These are phyloP conservation scores for Eristalinus sepulchralis DNA, from an alignment of 2,888 invertebrate genomes.

Conservation along the genomic window DNA sequence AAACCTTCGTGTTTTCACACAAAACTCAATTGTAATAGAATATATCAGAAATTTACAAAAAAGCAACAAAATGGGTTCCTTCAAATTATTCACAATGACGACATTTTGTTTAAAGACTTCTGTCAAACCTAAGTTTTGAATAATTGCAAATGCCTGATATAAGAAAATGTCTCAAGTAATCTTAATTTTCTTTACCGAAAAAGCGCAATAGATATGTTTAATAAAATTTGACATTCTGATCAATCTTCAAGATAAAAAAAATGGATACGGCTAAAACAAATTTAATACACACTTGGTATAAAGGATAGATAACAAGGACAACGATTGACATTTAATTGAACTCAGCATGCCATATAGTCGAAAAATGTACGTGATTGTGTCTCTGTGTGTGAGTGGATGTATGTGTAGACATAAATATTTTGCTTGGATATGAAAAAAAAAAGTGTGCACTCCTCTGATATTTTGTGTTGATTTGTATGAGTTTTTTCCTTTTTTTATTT, in stretches of 20 bases:
- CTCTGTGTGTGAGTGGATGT: not conserved
- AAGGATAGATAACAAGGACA: conserved; percentile 27
- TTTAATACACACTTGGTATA: not conserved
- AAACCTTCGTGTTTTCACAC: too few relatives aligned
- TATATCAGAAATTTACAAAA: too few relatives aligned
- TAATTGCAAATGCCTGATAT: too few relatives aligned
- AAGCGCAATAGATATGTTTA: too few relatives aligned
- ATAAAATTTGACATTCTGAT: conserved; percentile 13
- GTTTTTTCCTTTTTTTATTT: not conserved
- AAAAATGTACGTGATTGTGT: conserved; percentile 16
- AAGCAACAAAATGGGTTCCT: too few relatives aligned
- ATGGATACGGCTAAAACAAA: conserved; percentile 37
- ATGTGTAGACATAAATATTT: conserved; percentile 47
- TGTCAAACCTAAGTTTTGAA: too few relatives aligned
- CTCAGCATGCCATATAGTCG: conserved; percentile 62
- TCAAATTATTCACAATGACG: too few relatives aligned
- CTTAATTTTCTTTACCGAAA: too few relatives aligned
- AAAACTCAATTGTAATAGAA: too few relatives aligned
- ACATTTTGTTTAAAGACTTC: too few relatives aligned
- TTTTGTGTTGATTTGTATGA: conserved; percentile 5
- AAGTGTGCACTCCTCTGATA: not conserved
- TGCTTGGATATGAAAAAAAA: conserved; percentile 63
- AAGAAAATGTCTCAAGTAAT: too few relatives aligned
- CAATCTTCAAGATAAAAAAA: conserved; percentile 15
- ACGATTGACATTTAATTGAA: conserved; percentile 19